These are phyloP conservation scores for Mesorhabditis belari DNA, from an alignment of 2,888 invertebrate genomes.

Conservation along the genomic window DNA sequence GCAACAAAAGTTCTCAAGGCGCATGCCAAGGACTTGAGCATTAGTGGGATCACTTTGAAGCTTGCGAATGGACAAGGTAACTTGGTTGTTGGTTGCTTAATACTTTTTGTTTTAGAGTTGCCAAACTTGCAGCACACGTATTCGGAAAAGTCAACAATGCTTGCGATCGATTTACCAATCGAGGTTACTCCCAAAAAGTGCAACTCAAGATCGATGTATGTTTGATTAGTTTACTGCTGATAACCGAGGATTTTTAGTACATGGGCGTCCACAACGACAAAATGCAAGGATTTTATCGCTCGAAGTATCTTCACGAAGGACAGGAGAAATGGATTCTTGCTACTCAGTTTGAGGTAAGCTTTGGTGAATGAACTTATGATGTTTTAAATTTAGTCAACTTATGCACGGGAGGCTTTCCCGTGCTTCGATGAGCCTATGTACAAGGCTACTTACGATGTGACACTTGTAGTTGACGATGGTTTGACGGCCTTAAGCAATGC, in stretches of 20 bases:
- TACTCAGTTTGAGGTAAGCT: constrained; percentile 54
- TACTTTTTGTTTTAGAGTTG: neutral
- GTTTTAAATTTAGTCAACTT: no score
- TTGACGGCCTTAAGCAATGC: constrained; percentile 79
- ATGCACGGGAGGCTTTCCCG: constrained; percentile 76
- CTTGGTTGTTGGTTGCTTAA: neutral
- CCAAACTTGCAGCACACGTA: neutral
- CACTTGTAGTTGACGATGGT: constrained; percentile 72
- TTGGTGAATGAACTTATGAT: no score
- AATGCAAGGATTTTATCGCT: constrained; percentile 81
- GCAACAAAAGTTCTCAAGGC: constrained; percentile 38
- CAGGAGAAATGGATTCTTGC: constrained; percentile 62
- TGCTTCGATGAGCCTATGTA: constrained; percentile 84
- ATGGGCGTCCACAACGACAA: constrained; percentile 74
- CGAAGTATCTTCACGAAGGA: constrained; percentile 63
- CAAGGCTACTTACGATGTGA: constrained; percentile 77
- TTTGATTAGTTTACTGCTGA: neutral
- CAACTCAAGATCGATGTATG: neutral
- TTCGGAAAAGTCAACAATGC: neutral
- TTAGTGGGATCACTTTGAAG: constrained; percentile 11
- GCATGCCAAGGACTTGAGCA: constrained; percentile 34
- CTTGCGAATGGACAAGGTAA: constrained; percentile 15
- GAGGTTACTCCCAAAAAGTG: neutral
- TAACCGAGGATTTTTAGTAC: constrained; percentile 62
- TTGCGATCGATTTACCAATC: neutral